phyloP scores from a whole-genome alignment of 23 tunicate species.

The Oikopleura dioica region DNA sequence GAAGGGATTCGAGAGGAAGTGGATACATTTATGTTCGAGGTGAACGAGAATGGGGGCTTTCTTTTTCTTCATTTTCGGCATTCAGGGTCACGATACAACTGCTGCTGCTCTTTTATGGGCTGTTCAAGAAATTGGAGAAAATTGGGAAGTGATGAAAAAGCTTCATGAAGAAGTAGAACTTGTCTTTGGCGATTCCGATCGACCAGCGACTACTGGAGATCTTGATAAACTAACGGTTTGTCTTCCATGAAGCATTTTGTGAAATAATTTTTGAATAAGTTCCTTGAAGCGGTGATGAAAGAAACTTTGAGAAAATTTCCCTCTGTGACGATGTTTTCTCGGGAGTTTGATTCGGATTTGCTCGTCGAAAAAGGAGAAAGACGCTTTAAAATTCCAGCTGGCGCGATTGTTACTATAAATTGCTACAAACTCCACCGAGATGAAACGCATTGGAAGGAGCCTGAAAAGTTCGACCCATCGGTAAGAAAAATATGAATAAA shows the following conservation, averaged over 20 bases:
- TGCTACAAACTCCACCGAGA: conserved; percentile 30
- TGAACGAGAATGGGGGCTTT: too few relatives aligned
- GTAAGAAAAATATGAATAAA: conserved; percentile 25
- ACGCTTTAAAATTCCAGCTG: conserved; percentile 38
- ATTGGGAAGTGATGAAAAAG: conserved; percentile 40
- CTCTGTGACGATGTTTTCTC: conserved; percentile 50
- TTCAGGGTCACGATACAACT: conserved; percentile 86
- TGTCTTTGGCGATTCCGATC: conserved; percentile 29
- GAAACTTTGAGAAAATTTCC: conserved; percentile 57
- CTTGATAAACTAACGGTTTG: conserved; percentile 20
- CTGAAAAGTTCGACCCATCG: conserved; percentile 20
- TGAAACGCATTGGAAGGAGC: conserved; percentile 47
- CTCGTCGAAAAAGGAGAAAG: conserved; percentile 14
- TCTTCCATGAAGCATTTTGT: too few relatives aligned
- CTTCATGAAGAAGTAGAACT: conserved; percentile 47
- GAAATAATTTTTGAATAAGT: too few relatives aligned
- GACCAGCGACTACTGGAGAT: conserved; percentile 30
- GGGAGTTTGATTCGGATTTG: conserved; percentile 45
- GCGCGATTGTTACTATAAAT: conserved; percentile 26
- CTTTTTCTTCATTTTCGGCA: too few relatives aligned
- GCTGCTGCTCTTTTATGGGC: conserved; percentile 99
- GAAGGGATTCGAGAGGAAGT: conserved; percentile 86
- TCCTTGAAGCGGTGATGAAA: conserved; percentile 49
- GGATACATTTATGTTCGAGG: conserved; percentile 96
- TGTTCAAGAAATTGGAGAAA: conserved; percentile 33